Conservation (phyloP, 2,888 invertebrate species). For the Nowickia ferox region DNA sequence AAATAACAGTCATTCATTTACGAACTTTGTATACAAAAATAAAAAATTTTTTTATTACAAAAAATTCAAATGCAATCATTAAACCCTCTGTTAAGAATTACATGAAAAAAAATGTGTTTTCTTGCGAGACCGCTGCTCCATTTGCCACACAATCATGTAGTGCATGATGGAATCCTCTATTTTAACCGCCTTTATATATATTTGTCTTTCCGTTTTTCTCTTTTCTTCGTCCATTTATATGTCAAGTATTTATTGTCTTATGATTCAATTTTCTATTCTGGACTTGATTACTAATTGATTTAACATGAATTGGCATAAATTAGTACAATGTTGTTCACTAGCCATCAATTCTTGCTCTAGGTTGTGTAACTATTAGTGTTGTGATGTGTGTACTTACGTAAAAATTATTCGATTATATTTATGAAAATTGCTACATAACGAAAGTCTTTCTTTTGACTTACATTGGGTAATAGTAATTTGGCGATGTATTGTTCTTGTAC, state of each 20-base stretch:
- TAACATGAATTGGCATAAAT: conserved; percentile 75
- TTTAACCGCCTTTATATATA: not conserved
- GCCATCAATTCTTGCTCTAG: not conserved
- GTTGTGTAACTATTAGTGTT: not conserved
- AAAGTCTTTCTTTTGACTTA: too few relatives aligned
- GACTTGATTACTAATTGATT: conserved; percentile 76
- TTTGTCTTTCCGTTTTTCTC: not conserved
- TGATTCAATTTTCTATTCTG: conserved; percentile 73
- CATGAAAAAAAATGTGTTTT: not conserved
- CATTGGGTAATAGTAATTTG: too few relatives aligned
- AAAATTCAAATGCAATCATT: not conserved
- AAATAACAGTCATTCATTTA: too few relatives aligned
- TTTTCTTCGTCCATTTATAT: conserved; percentile 32
- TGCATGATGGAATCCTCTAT: conserved; percentile 6
- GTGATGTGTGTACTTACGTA: not conserved
- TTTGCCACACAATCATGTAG: conserved; percentile 6
- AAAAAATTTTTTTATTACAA: not conserved
- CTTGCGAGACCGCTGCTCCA: conserved; percentile 48
- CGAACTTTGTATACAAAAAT: not conserved
- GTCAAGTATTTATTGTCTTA: conserved; percentile 66
- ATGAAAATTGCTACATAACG: not conserved
- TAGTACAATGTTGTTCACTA: conserved; percentile 56
- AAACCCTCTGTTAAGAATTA: not conserved
- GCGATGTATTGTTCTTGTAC: too few relatives aligned
- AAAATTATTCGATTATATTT: not conserved